phyloP scores from a whole-genome alignment of 2,797 vertebrate species.

The Harpagifer antarcticus region DNA sequence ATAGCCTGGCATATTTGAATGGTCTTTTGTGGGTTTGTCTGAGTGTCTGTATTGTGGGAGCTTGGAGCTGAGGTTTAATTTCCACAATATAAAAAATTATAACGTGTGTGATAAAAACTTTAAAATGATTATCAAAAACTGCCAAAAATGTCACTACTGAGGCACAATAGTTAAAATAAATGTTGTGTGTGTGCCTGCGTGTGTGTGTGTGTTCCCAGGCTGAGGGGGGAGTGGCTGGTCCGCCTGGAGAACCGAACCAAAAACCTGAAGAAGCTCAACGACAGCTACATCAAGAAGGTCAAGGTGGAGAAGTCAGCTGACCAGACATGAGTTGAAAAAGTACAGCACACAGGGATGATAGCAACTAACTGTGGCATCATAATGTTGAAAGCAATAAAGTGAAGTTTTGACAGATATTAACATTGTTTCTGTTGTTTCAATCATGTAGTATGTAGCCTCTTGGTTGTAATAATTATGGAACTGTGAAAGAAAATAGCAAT shows the following conservation, averaged over 20 bases:
- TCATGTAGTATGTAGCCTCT: neutral
- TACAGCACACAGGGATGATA: neutral
- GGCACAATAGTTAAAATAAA: too few relatives aligned
- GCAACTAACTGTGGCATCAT: neutral
- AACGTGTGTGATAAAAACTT: too few relatives aligned
- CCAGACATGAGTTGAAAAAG: constrained; percentile 10
- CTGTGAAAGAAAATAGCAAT: too few relatives aligned
- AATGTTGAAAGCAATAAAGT: constrained; percentile 6
- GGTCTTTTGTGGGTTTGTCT: too few relatives aligned
- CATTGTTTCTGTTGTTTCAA: neutral
- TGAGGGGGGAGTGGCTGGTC: constrained; percentile 80
- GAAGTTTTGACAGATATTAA: neutral
- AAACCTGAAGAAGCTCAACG: constrained; percentile 80
- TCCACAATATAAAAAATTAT: too few relatives aligned
- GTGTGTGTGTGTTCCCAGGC: constrained; percentile 65
- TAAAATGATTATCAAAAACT: too few relatives aligned
- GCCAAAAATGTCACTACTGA: too few relatives aligned
- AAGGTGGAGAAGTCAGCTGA: constrained; percentile 36
- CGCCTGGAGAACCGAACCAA: constrained; percentile 80
- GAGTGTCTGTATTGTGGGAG: too few relatives aligned
- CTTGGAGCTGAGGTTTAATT: too few relatives aligned
- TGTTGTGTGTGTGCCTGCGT: too few relatives aligned
- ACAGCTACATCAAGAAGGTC: constrained; percentile 47
- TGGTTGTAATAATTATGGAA: neutral
- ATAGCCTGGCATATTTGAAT: too few relatives aligned